Evolutionary conservation across 1,140 invertebrate species (phyloP).

Genomic region (Bombus superbus): DNA sequence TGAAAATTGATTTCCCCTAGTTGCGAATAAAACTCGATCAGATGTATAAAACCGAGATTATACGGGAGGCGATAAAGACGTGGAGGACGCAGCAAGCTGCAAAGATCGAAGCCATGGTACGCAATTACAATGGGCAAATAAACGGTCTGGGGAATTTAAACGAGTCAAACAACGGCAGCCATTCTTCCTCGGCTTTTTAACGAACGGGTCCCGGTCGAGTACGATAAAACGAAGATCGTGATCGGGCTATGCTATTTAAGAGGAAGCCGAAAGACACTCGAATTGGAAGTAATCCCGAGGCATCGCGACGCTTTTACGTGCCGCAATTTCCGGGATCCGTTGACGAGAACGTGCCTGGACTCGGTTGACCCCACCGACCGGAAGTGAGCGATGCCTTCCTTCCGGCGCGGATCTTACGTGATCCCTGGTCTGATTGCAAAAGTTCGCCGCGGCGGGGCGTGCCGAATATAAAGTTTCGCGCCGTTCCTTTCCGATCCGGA

Average conservation of each 20-base stretch:
- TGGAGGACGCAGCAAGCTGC: no score
- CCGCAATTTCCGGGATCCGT: slow-evolving; percentile 65
- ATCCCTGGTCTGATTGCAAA: slow-evolving; percentile 64
- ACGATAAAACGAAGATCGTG: not conserved
- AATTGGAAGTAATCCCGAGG: slow-evolving; percentile 52
- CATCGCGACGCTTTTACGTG: slow-evolving; percentile 55
- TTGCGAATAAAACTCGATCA: no score
- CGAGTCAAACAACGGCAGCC: not conserved
- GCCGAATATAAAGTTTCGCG: slow-evolving; percentile 30
- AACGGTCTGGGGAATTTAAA: no score
- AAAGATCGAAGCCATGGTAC: not conserved
- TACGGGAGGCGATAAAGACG: no score
- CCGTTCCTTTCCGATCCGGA: slow-evolving; percentile 5
- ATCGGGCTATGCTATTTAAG: slow-evolving; percentile 16
- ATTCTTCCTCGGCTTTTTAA: not conserved
- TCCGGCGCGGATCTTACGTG: slow-evolving; percentile 61
- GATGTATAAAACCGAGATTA: no score
- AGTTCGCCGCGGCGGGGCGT: slow-evolving; percentile 53
- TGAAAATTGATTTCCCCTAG: not conserved
- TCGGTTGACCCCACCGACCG: slow-evolving; percentile 32
- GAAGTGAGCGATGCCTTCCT: slow-evolving; percentile 61
- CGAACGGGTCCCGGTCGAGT: not conserved
- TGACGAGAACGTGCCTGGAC: slow-evolving; percentile 64
- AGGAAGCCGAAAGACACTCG: slow-evolving; percentile 19
- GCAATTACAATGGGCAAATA: not conserved